These are phyloP conservation scores for Lytechinus variegatus DNA, from an alignment of 35 echinoderm and acorn worm genomes.

Conservation along the genomic window DNA sequence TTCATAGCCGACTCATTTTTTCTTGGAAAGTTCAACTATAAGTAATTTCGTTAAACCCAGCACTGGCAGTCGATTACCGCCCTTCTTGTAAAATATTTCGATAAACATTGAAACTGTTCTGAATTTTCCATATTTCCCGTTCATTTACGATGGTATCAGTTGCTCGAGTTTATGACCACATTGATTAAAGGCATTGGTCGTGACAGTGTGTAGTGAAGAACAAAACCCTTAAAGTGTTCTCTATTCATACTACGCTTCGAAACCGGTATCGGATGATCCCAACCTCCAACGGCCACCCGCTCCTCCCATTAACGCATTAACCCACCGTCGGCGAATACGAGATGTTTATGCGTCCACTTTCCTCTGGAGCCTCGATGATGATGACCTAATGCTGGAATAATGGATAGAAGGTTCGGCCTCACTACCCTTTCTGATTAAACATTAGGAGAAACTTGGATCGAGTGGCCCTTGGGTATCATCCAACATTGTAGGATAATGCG, in stretches of 20 bases:
- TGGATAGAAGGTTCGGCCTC: background rate
- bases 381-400: constrained; percentile 4
- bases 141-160: background rate
- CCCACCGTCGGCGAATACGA: background rate
- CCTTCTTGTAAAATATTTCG: background rate
- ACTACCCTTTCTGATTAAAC: background rate
- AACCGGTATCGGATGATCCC: background rate
- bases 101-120: background rate
- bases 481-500: background rate
- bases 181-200: background rate
- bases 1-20: background rate
- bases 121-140: background rate
- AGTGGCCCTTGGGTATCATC: background rate
- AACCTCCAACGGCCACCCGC: background rate
- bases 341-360: background rate
- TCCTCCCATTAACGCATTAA: constrained; percentile 3
- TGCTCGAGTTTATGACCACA: background rate
- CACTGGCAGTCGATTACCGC: too few species aligned
- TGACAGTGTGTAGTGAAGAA: background rate
- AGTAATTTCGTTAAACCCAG: background rate
- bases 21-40: background rate
- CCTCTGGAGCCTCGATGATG: background rate
- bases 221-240: background rate
- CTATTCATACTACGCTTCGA: background rate
- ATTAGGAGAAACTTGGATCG: background rate